Conservation (phyloP, 2,888 invertebrate species). For the Autographa gamma region DNA sequence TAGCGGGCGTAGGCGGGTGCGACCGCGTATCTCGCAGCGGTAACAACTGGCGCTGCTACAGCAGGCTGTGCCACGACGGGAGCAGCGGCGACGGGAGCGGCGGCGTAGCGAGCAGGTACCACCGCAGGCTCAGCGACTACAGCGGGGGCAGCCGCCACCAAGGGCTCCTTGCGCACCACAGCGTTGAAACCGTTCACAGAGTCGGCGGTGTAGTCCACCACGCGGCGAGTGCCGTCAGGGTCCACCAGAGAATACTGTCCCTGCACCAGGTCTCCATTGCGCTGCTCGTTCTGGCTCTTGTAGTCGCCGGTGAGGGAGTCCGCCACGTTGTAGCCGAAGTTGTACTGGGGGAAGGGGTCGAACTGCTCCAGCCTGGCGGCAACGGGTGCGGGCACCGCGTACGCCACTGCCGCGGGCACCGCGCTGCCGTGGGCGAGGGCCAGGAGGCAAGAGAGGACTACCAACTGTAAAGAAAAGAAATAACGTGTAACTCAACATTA, state of each 20-base stretch:
- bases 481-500: not conserved
- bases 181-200: constrained; percentile 81
- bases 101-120: constrained; percentile 54
- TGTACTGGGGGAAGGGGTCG: constrained; percentile 89
- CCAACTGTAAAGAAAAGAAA: constrained; percentile 71
- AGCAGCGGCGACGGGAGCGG: constrained; percentile 45
- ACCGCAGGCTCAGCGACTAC: constrained; percentile 61
- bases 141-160: constrained; percentile 58
- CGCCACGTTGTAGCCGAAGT: constrained; percentile 79
- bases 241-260: constrained; percentile 80
- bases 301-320: constrained; percentile 81
- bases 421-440: constrained; percentile 77
- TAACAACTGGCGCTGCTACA: constrained; percentile 53
- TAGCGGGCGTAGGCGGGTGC: constrained; percentile 59
- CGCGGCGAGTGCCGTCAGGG: constrained; percentile 79
- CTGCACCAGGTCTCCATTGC: constrained; percentile 86
- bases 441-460: constrained; percentile 81
- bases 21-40: constrained; percentile 62
- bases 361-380: constrained; percentile 78
- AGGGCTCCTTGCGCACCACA: constrained; percentile 76
- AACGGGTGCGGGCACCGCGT: constrained; percentile 57
- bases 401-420: constrained; percentile 74
- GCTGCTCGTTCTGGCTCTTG: constrained; percentile 83
- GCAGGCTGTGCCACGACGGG: constrained; percentile 43
- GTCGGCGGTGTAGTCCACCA: constrained; percentile 80